phyloP scores from a whole-genome alignment of 2,888 invertebrate genomes.

The Timema podura region DNA sequence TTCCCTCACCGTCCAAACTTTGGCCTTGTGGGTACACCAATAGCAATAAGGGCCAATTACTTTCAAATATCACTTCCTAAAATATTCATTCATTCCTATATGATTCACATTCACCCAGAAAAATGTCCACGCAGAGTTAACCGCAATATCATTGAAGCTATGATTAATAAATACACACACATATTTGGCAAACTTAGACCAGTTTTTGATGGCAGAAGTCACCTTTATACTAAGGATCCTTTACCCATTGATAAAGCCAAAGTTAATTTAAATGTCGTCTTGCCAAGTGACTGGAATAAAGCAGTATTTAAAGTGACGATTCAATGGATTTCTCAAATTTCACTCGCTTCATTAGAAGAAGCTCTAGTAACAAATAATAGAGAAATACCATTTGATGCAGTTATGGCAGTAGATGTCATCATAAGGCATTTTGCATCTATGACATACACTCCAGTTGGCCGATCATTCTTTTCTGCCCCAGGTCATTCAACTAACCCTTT shows the following conservation, averaged over 20 bases:
- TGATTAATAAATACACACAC: conserved; percentile 96
- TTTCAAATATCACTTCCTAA: conserved; percentile 99
- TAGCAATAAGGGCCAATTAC: conserved; percentile 96
- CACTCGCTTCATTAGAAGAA: conserved; percentile 93
- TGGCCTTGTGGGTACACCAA: conserved; percentile 94
- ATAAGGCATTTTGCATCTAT: conserved; percentile 99
- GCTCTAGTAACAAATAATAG: conserved; percentile 94
- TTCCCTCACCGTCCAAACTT: conserved; percentile 95
- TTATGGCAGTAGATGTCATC: conserved; percentile 95
- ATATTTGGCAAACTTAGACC: conserved; percentile 96
- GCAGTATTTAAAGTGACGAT: conserved; percentile 95
- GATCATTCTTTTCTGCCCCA: conserved; percentile 98
- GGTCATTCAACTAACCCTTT: conserved; percentile 97
- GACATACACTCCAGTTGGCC: conserved; percentile 99
- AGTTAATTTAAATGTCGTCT: conserved; percentile 76
- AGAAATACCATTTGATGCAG: conserved; percentile 96
- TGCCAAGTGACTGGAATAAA: conserved; percentile 98
- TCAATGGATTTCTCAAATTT: conserved; percentile 97
- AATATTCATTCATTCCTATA: conserved; percentile 98
- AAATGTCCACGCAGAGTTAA: conserved; percentile 97
- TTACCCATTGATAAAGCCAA: conserved; percentile 95
- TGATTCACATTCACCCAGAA: conserved; percentile 97
- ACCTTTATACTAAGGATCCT: conserved; percentile 96
- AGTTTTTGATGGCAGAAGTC: conserved; percentile 98
- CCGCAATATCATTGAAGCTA: conserved; percentile 97